Conservation (phyloP, 1,140 invertebrate genomes). For the Paracyclopina nana region DNA sequence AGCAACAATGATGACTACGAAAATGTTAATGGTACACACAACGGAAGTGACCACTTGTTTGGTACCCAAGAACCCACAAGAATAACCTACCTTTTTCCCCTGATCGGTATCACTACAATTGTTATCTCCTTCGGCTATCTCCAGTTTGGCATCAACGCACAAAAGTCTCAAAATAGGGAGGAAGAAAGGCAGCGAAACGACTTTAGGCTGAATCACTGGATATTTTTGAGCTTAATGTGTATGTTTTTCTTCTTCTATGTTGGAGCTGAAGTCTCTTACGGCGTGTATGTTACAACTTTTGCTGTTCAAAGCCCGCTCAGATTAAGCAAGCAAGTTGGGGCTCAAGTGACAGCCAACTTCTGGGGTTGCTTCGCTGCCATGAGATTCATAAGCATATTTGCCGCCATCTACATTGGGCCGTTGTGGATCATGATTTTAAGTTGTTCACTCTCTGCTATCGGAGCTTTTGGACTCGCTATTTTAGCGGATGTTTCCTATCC, state of each 20-base stretch:
- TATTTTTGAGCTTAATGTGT: neutral
- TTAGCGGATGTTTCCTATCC: neutral
- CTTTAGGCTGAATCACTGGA: neutral
- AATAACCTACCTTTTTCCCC: neutral
- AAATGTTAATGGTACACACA: neutral
- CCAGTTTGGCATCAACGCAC: neutral
- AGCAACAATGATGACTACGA: neutral
- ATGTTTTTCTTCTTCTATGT: neutral
- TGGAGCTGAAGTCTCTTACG: neutral
- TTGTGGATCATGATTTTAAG: neutral
- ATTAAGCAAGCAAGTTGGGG: neutral
- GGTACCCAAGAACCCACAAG: neutral
- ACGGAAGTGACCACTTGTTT: neutral
- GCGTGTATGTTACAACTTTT: neutral
- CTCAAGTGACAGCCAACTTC: neutral
- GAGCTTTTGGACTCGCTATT: neutral
- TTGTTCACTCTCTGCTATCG: no score
- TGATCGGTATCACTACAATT: neutral
- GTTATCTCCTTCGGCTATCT: neutral
- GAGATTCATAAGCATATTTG: neutral
- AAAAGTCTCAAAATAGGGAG: neutral
- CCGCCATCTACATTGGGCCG: neutral
- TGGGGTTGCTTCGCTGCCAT: neutral
- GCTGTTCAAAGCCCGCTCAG: neutral
- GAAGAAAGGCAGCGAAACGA: neutral